A percentile compares a stretch with the other conserved stretches of the same genome.
These are phyloP conservation scores for Manis pentadactyla DNA, from an alignment of 2,797 vertebrate species.

Conservation along the genomic window DNA sequence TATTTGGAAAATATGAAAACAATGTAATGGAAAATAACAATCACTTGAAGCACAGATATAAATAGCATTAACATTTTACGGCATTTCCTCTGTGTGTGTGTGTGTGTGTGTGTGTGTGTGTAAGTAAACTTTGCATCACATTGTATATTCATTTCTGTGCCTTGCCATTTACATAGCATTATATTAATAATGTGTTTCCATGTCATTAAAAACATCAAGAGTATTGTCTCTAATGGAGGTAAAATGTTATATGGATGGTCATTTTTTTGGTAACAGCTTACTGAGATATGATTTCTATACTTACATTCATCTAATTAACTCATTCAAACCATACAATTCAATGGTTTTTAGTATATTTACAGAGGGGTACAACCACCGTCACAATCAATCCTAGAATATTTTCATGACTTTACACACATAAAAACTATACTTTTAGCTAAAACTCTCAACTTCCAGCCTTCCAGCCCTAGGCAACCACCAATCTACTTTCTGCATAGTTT, in stretches of 20 bases:
- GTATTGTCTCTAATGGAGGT: neutral
- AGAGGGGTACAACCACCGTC: neutral
- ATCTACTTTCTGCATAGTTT: neutral
- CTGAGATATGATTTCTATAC: neutral
- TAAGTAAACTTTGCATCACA: constrained; percentile 10
- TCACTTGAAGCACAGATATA: neutral
- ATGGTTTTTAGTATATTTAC: neutral
- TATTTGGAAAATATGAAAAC: constrained; percentile 59
- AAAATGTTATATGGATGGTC: neutral
- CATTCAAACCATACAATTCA: neutral
- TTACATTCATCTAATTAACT: neutral
- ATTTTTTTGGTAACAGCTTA: neutral
- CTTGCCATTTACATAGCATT: neutral
- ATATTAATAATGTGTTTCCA: neutral
- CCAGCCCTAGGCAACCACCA: neutral
- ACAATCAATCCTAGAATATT: neutral
- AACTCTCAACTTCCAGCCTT: neutral
- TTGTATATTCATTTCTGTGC: neutral
- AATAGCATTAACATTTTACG: neutral
- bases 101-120: neutral
- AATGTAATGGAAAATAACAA: constrained; percentile 57
- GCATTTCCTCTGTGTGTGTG: neutral
- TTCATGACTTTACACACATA: neutral
- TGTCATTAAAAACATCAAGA: neutral
- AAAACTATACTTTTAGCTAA: neutral